Evolutionary conservation across 2,888 invertebrate species (phyloP), one percentile per base, ranked within the genome.

Genomic region (Nemotelus pantherinus): DNA sequence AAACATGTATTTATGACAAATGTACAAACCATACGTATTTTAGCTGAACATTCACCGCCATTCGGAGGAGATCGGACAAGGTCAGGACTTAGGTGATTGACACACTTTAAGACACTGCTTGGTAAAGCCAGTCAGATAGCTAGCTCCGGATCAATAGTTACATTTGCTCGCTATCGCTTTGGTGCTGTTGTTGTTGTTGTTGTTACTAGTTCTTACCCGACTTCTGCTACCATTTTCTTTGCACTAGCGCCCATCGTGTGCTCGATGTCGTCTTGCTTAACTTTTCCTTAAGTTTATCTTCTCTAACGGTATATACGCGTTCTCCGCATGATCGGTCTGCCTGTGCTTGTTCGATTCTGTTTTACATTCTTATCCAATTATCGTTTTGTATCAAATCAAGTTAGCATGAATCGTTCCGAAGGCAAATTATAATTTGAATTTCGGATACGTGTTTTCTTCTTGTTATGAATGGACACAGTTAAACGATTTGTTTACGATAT

Each of bases 331-430:
- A 9, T 74, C n/a, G 47, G 25, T n/a, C 48, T 10, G 60, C 48
- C n/a, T 55, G 39, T 48, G 43, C 50, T 60, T 74, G 74, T 74
- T 74, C 63, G 60, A 25, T 25, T 25, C 63, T 48, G 63, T 48
- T 74, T 74, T 63, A 60, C 63, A 48, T 48, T 60, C 74, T 48
- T 25, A 7, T 68, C 60, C 63, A 74, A 74, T 74, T 74, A 74
- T 74, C 74, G 63, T 74, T 74, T 74, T 63, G 60, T 74, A 74
- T 74, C 60, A 60, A 74, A 74, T 74, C 48, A 74, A 74, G 74
- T 74, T 74, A 74, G 48, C 74, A 63, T 74, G 74, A 39, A 74
- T 9, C 50, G 39, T 50, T 74, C 25, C 25, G 25, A 1, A 25
- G 10, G 10, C 45, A 5, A 47, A 70, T 70, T 70, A 47, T 47